Evolutionary conservation across 92 coral and sea anemone species (phyloP).

Genomic region (Epizoanthus ramosus): DNA sequence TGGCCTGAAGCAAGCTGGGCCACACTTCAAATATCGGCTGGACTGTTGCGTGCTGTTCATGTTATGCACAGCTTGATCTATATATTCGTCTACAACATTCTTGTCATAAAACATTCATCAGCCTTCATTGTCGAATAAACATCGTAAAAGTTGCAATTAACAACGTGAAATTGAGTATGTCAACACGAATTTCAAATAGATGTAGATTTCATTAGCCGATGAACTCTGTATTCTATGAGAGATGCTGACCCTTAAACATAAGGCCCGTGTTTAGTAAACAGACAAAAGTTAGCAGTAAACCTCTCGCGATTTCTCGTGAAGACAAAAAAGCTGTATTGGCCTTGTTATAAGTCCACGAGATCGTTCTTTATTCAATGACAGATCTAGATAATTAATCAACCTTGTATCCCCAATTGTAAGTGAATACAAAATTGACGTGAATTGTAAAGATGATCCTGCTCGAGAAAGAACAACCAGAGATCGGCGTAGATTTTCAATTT

Average conservation of each 20-base stretch:
- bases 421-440: constrained; percentile 12
- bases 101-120: constrained; percentile 58
- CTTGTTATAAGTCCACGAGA: constrained; percentile 17
- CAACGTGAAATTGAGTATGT: constrained; percentile 33
- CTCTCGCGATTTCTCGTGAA: constrained; percentile 8
- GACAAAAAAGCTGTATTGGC: constrained; percentile 32
- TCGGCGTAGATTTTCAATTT: constrained; percentile 23
- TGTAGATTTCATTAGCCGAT: constrained; percentile 3
- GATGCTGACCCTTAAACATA: neutral
- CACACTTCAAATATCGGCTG: neutral
- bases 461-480: constrained; percentile 2
- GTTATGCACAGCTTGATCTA: constrained; percentile 14
- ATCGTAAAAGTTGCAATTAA: constrained; percentile 25
- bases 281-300: constrained; percentile 1
- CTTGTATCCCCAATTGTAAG: constrained; percentile 31
- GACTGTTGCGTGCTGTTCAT: neutral
- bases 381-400: constrained; percentile 29
- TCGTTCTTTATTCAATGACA: neutral
- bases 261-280: constrained; percentile 30
- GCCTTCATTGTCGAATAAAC: constrained; percentile 12
- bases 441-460: constrained; percentile 10
- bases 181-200: neutral
- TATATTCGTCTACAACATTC: neutral
- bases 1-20: neutral
- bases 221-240: constrained; percentile 15